Evolutionary conservation across 2,113 vertebrate species (phyloP).

Genomic region (Mustelus asterias): DNA sequence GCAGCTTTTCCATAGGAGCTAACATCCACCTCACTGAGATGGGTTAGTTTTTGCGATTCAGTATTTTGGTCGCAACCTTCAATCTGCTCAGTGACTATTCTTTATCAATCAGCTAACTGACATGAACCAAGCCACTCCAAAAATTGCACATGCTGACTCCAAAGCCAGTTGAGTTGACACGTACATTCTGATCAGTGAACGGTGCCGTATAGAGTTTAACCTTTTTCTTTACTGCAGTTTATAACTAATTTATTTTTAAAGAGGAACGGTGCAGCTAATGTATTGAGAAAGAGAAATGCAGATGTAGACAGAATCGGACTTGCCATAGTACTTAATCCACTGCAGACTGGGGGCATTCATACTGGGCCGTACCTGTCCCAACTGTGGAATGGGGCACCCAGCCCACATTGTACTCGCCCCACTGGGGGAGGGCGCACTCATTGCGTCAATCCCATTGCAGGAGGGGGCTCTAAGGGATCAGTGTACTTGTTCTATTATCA

Average conservation of each 20-base stretch:
- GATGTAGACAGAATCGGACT: not conserved
- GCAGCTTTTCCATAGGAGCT: not conserved
- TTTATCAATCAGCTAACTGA: conserved; percentile 17
- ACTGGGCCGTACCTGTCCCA: not conserved
- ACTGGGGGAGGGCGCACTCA: not conserved
- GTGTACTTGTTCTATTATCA: not conserved
- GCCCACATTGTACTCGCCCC: no score
- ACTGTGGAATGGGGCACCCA: no score
- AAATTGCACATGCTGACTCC: conserved; percentile 12
- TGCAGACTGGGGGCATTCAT: not conserved
- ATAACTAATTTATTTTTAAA: conserved; percentile 24
- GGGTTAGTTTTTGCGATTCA: conserved; percentile 4
- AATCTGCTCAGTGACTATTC: not conserved
- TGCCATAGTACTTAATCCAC: not conserved
- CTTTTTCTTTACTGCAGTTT: conserved; percentile 12
- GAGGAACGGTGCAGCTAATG: not conserved
- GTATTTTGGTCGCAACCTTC: not conserved
- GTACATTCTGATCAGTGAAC: not conserved
- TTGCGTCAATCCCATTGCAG: not conserved
- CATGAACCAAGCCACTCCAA: conserved; percentile 8
- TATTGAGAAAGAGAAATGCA: not conserved
- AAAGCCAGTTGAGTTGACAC: conserved; percentile 13
- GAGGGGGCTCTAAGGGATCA: not conserved
- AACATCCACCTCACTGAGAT: not conserved
- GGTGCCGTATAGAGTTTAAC: not conserved